phyloP scores from a whole-genome alignment of 2,797 vertebrate genomes.

The Sciaenops ocellatus region DNA sequence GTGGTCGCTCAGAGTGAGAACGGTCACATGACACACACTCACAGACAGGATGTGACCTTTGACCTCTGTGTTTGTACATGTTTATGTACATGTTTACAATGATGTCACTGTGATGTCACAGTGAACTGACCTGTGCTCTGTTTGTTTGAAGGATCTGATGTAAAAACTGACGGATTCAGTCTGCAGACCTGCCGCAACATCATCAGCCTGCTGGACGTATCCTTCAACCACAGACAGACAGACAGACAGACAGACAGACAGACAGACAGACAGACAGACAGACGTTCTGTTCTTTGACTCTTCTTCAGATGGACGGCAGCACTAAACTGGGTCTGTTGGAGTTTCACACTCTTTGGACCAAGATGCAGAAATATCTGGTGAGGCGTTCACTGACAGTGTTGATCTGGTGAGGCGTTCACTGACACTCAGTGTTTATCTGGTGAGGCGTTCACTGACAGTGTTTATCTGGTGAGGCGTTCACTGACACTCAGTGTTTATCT shows the following conservation, averaged over 20 bases:
- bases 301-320: slow-evolving; percentile 69
- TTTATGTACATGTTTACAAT: too few species aligned
- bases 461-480: too few species aligned
- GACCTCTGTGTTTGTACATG: too few species aligned
- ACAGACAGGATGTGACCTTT: too few species aligned
- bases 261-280: neutral
- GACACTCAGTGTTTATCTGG: too few species aligned
- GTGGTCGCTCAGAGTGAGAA: slow-evolving; percentile 88
- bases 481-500: too few species aligned
- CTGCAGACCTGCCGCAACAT: slow-evolving; percentile 80
- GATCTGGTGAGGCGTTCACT: too few species aligned
- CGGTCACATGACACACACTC: neutral
- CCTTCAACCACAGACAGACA: slow-evolving; percentile 49
- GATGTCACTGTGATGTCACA: neutral
- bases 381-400: neutral
- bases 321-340: slow-evolving; percentile 77
- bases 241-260: too few species aligned
- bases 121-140: neutral
- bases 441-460: too few species aligned
- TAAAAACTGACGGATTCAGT: slow-evolving; percentile 75
- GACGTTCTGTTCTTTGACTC: slow-evolving; percentile 40
- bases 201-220: slow-evolving; percentile 81
- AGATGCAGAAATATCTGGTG: slow-evolving; percentile 79
- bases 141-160: slow-evolving; percentile 66
- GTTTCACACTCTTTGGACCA: slow-evolving; percentile 79